These are phyloP conservation scores for Furcula furcula DNA, from an alignment of 2,888 invertebrate genomes.

Conservation along the genomic window DNA sequence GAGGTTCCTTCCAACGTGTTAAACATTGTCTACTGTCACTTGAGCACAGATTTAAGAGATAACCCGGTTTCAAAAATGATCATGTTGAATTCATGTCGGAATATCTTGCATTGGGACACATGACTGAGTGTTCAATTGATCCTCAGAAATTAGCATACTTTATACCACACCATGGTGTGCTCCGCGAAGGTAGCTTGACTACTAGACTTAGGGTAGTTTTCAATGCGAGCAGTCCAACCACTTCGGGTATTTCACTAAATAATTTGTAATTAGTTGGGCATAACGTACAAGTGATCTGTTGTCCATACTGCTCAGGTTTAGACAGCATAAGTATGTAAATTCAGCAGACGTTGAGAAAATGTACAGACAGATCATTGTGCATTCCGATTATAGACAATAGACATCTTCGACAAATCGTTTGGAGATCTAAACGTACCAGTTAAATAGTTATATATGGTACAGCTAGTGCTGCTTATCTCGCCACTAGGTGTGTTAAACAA, in stretches of 20 bases:
- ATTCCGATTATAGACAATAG: slow-evolving; percentile 1
- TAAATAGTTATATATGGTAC: slow-evolving; percentile 5
- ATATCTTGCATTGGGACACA: slow-evolving; percentile 1
- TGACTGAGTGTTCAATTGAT: slow-evolving; percentile 3
- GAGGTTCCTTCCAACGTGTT: slow-evolving; percentile 12
- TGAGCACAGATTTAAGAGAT: slow-evolving; percentile 5
- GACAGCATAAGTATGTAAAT: neutral
- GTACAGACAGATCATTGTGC: slow-evolving; percentile 2
- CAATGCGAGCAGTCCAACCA: slow-evolving; percentile 6
- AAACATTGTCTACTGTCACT: slow-evolving; percentile 6
- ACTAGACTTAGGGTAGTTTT: slow-evolving; percentile 4
- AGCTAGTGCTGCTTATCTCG: slow-evolving; percentile 28
- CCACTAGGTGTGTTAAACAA: slow-evolving; percentile 22
- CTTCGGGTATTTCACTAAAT: slow-evolving; percentile 9
- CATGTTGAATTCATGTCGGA: slow-evolving; percentile 5
- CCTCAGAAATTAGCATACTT: slow-evolving; percentile 2
- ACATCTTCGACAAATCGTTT: neutral
- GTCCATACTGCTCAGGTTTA: slow-evolving; percentile 2
- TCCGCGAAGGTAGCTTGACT: slow-evolving; percentile 4
- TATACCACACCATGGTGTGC: slow-evolving; percentile 6
- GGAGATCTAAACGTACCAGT: neutral
- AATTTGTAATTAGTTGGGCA: slow-evolving; percentile 7
- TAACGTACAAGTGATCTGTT: slow-evolving; percentile 1
- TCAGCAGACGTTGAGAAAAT: slow-evolving; percentile 1
- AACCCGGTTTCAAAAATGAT: neutral